These are phyloP conservation scores for Sinocyclocheilus maitianheensis DNA, from an alignment of 2,113 vertebrate genomes.

Conservation along the genomic window DNA sequence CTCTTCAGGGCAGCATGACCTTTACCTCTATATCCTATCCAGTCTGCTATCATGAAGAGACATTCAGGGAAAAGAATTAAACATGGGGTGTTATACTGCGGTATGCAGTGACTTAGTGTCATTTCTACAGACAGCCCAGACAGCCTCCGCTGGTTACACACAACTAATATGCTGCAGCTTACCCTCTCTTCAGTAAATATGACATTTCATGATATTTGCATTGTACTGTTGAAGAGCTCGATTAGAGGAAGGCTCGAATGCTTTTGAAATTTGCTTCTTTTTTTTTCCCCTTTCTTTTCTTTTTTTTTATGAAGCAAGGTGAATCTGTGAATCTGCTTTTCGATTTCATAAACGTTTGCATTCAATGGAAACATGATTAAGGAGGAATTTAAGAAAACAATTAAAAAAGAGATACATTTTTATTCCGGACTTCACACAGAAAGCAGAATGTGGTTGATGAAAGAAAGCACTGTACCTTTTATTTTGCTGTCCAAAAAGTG, in stretches of 20 bases:
- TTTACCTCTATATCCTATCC: conserved; percentile 70
- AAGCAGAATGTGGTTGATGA: conserved; percentile 68
- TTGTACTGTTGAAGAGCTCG: conserved; percentile 35
- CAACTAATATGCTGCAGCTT: conserved; percentile 21
- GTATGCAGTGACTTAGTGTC: conserved; percentile 30
- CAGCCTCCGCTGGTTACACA: conserved; percentile 8
- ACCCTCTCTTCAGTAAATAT: conserved; percentile 47
- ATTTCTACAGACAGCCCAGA: conserved; percentile 28
- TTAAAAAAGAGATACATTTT: not conserved
- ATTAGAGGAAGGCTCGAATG: conserved; percentile 17
- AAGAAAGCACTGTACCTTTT: conserved; percentile 88
- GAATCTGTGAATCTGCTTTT: not conserved
- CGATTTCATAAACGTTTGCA: not conserved
- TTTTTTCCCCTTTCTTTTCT: not conserved
- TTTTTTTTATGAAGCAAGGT: not conserved
- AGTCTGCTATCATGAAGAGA: conserved; percentile 76
- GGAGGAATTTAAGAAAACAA: not conserved
- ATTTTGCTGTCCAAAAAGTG: conserved; percentile 95
- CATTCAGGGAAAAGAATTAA: conserved; percentile 88
- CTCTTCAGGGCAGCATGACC: conserved; percentile 48
- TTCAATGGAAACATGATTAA: not conserved
- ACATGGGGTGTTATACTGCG: conserved; percentile 70
- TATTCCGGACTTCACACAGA: not conserved
- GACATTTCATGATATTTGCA: conserved; percentile 56
- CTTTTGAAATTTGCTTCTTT: not conserved